Conservation (phyloP, 1,140 invertebrate genomes). For the Palaemon carinicauda region DNA sequence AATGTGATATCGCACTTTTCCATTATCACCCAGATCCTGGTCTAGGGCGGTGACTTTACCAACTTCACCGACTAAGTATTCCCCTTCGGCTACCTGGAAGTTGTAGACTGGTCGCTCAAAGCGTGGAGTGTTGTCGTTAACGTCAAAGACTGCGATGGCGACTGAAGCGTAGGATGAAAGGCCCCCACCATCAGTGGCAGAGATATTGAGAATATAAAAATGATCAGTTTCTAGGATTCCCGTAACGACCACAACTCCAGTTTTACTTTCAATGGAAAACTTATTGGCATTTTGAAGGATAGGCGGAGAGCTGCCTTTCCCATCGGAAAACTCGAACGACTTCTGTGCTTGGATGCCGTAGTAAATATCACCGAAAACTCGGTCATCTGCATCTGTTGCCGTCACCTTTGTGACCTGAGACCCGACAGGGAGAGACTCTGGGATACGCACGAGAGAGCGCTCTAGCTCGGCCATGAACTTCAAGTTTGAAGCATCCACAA, state of each 20-base stretch:
- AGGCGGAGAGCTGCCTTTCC: neutral
- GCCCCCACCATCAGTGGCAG: conserved; percentile 36
- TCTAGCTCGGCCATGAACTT: conserved; percentile 14
- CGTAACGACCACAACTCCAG: conserved; percentile 15
- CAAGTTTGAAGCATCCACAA: conserved; percentile 18
- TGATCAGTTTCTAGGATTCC: conserved; percentile 30
- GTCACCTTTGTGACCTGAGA: conserved; percentile 65
- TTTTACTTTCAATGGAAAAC: conserved; percentile 34
- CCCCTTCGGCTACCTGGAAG: conserved; percentile 41
- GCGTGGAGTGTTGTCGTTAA: conserved; percentile 91
- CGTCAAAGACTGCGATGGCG: conserved; percentile 79
- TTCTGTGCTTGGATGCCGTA: conserved; percentile 30
- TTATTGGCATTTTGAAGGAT: conserved; percentile 20
- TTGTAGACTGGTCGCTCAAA: conserved; percentile 70
- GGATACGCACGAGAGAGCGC: conserved; percentile 60
- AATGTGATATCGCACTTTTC: conserved; percentile 24
- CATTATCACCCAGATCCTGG: conserved; percentile 39
- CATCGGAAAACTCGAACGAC: conserved; percentile 21
- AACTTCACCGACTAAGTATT: conserved; percentile 41
- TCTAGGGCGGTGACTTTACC: conserved; percentile 35
- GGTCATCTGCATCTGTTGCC: conserved; percentile 68
- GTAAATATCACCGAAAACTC: conserved; percentile 20
- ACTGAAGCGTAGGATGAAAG: conserved; percentile 35
- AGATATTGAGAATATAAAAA: conserved; percentile 32
- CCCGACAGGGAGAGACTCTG: conserved; percentile 67